A percentile compares a stretch with the other conserved stretches of the same genome.
Conservation (phyloP, 2,113 vertebrate genomes). For the Hypanus sabinus region DNA sequence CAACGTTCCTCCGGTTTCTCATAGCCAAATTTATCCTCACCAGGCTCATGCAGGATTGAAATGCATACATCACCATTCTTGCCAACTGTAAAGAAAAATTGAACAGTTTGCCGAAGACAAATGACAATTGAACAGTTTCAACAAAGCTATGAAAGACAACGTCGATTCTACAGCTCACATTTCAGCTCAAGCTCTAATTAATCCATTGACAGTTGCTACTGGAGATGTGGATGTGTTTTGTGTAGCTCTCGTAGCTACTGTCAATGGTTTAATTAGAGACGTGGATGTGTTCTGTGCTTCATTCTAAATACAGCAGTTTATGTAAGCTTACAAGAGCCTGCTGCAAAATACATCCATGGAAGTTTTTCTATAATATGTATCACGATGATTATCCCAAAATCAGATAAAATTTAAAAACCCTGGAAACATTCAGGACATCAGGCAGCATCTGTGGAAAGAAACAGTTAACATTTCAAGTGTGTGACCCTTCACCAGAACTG, state of each 20-base stretch:
- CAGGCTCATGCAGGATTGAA: slow-evolving; percentile 63
- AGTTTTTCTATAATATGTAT: background rate
- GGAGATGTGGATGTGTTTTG: background rate
- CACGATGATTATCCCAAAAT: too few species aligned
- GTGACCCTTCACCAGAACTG: too few species aligned
- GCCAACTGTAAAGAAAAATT: slow-evolving; percentile 48
- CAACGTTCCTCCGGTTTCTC: slow-evolving; percentile 65
- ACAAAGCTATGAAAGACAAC: background rate
- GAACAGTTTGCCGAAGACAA: background rate
- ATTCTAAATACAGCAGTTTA: background rate
- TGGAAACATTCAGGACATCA: too few species aligned
- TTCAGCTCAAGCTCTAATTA: background rate
- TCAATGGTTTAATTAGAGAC: background rate
- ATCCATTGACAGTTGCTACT: too few species aligned
- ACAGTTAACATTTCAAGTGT: too few species aligned
- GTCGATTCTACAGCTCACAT: background rate
- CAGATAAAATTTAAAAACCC: too few species aligned
- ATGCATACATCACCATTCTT: slow-evolving; percentile 65
- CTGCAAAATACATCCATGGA: background rate
- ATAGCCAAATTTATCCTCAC: slow-evolving; percentile 65
- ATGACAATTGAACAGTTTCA: background rate
- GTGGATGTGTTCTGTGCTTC: background rate
- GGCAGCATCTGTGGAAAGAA: too few species aligned
- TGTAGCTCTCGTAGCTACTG: too few species aligned
- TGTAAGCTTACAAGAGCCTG: background rate